Conservation (phyloP, 2,113 vertebrate genomes). For the Forbesichthys agassizii region DNA sequence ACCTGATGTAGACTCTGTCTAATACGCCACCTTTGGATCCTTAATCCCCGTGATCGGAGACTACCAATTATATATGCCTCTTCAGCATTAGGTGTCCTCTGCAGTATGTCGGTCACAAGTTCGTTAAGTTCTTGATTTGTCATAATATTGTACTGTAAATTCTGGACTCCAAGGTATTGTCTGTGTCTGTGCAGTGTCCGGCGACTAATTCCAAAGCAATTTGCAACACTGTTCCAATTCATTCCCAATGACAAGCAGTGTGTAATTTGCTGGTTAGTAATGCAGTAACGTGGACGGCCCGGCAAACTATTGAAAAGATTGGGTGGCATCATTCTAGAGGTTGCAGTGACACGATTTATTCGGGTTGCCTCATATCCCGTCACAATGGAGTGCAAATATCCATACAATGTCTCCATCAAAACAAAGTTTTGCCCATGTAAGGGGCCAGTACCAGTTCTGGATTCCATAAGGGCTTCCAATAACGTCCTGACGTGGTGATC, state of each 20-base stretch:
- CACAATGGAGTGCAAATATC: not conserved
- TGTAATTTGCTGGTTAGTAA: conserved; percentile 9
- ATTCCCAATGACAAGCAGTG: conserved; percentile 13
- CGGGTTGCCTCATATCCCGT: not conserved
- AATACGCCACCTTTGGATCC: not conserved
- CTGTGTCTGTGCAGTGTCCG: conserved; percentile 11
- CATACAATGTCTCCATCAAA: not conserved
- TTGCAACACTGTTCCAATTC: conserved; percentile 11
- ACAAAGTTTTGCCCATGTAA: not conserved
- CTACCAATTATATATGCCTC: not conserved
- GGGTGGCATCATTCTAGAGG: not conserved
- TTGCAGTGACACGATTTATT: not conserved
- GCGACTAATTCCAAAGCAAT: not conserved
- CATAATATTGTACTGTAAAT: not conserved
- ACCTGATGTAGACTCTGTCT: conserved; percentile 1
- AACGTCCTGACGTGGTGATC: not conserved
- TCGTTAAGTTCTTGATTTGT: conserved; percentile 2
- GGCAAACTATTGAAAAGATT: not conserved
- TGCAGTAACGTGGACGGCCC: conserved; percentile 1
- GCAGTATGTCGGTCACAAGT: conserved; percentile 1
- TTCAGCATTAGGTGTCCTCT: conserved; percentile 9
- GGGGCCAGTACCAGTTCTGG: not conserved
- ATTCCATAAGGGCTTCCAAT: not conserved
- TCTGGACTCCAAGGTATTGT: conserved; percentile 1
- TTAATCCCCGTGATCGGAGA: not conserved